Percentiles rank a stretch among this genome's conserved stretches.
These are phyloP conservation scores for Megastigmus dorsalis DNA, from an alignment of 2,888 invertebrate species.

Conservation along the genomic window DNA sequence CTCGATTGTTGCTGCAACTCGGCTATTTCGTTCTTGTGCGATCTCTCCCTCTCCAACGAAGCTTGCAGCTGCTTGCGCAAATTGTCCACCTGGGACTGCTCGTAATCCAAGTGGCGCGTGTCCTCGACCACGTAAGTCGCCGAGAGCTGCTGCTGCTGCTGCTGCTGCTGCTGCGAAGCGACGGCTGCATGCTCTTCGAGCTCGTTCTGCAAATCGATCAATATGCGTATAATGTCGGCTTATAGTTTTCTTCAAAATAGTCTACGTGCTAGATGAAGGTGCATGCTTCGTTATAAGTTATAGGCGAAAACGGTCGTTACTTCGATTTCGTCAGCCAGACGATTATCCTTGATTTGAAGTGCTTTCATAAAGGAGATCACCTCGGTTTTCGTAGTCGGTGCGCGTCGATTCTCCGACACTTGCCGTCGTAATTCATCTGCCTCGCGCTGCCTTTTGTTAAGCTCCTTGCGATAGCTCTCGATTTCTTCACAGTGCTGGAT, in stretches of 20 bases:
- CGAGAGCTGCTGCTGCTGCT: too few relatives aligned
- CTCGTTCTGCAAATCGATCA: constrained; percentile 62
- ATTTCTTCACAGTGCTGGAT: constrained; percentile 80
- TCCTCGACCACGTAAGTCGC: constrained; percentile 51
- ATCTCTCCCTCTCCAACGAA: constrained; percentile 69
- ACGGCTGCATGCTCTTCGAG: constrained; percentile 63
- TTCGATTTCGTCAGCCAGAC: constrained; percentile 58
- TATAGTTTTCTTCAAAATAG: too few relatives aligned
- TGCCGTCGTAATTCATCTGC: constrained; percentile 73
- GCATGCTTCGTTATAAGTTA: too few relatives aligned
- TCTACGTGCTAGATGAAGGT: too few relatives aligned
- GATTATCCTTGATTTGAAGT: constrained; percentile 72
- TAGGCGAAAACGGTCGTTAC: too few relatives aligned
- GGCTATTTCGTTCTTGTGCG: constrained; percentile 76
- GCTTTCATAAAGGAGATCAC: constrained; percentile 70
- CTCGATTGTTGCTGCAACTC: constrained; percentile 76
- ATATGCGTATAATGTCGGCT: too few relatives aligned
- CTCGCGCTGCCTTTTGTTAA: constrained; percentile 79
- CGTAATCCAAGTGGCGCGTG: constrained; percentile 61
- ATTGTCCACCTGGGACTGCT: constrained; percentile 61
- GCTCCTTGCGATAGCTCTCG: constrained; percentile 80
- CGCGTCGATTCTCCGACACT: constrained; percentile 72
- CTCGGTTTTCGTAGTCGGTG: constrained; percentile 69
- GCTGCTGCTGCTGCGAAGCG: constrained; percentile 23
- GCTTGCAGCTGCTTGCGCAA: constrained; percentile 66